Conservation (phyloP, 2,888 invertebrate genomes). For the Smittia aterrima region DNA sequence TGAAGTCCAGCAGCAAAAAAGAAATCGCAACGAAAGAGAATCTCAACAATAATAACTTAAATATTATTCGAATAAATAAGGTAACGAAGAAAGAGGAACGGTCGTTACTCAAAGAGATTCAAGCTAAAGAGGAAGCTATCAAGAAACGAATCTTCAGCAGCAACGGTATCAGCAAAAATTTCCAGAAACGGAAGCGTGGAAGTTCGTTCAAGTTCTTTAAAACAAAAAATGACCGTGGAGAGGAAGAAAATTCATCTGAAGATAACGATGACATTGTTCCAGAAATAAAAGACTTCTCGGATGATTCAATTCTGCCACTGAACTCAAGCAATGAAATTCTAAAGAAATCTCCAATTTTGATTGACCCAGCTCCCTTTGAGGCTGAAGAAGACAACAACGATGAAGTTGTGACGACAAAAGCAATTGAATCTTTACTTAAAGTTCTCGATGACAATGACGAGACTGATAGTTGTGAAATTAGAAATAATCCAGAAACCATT, state of each 20-base stretch:
- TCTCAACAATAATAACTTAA: background rate
- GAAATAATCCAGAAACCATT: background rate
- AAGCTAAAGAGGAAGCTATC: background rate
- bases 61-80: background rate
- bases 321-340: background rate
- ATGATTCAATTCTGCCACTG: background rate
- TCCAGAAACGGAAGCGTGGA: background rate
- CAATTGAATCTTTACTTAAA: constrained; percentile 1
- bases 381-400: background rate
- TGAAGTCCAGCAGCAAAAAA: background rate
- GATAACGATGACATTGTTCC: background rate
- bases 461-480: background rate
- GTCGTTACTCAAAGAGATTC: background rate
- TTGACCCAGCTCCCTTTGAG: background rate
- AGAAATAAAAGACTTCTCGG: background rate
- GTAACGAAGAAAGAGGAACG: background rate
- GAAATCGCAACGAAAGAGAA: background rate
- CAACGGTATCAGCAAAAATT: background rate
- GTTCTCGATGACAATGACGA: background rate
- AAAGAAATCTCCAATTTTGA: background rate
- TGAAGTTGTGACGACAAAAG: background rate
- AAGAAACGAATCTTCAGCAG: background rate
- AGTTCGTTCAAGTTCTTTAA: constrained; percentile 22
- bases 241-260: background rate
- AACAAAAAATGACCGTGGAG: background rate